Evolutionary conservation across 2,113 vertebrate genomes (phyloP).

Genomic region (Synodontis membranacea): DNA sequence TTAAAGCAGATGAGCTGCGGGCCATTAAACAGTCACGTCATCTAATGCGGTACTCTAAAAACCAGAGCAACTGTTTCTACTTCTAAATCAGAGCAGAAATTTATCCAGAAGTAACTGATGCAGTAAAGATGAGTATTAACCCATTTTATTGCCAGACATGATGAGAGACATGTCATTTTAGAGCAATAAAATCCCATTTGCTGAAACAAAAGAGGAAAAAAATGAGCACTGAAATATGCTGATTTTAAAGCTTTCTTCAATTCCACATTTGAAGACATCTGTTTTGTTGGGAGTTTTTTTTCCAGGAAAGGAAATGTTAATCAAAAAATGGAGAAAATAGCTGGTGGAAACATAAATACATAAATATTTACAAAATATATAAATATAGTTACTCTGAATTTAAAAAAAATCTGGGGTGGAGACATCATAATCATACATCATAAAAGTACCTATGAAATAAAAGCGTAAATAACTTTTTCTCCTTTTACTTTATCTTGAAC

Average conservation of each 20-base stretch:
- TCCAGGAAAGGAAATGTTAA: not conserved
- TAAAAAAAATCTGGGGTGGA: not conserved
- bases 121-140: not conserved
- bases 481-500: not conserved
- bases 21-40: not conserved
- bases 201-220: not conserved
- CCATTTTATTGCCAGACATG: not conserved
- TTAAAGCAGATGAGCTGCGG: not conserved
- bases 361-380: not conserved
- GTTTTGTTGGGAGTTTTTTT: not conserved
- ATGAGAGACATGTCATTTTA: not conserved
- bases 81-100: not conserved
- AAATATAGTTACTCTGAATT: not conserved
- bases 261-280: not conserved
- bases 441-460: not conserved
- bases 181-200: not conserved
- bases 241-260: not conserved
- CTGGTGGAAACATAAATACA: not conserved
- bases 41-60: not conserved
- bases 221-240: not conserved
- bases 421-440: too few species aligned
- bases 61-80: not conserved
- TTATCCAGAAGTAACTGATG: not conserved
- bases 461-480: not conserved
- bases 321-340: not conserved